Evolutionary conservation across 2,888 invertebrate species (phyloP).

Genomic region (Acronicta leporina): DNA sequence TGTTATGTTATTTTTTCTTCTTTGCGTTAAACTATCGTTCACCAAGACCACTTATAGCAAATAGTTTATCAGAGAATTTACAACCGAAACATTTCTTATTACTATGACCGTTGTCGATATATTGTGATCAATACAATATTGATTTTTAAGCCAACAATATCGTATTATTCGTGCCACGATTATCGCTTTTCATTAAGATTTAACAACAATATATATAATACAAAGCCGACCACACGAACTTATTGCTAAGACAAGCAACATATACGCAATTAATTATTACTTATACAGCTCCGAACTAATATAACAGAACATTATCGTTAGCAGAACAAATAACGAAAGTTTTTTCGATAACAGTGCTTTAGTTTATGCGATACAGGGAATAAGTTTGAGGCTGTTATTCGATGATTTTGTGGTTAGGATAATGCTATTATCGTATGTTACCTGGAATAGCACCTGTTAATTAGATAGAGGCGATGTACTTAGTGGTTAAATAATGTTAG

Average conservation of each 20-base stretch:
- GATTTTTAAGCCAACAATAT: no score
- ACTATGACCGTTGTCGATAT: no score
- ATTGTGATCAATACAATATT: no score
- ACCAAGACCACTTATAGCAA: no score
- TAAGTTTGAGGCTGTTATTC: conserved; percentile 37
- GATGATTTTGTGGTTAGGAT: conserved; percentile 23
- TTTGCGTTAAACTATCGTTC: no score
- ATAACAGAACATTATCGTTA: conserved; percentile 66
- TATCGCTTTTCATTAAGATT: neutral
- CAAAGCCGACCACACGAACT: conserved; percentile 10
- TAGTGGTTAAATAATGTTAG: no score
- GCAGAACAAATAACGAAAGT: conserved; percentile 76
- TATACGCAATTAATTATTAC: conserved; percentile 74
- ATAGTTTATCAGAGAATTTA: no score
- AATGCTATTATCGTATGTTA: conserved; percentile 12
- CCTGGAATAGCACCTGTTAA: conserved; percentile 7
- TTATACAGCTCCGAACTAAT: conserved; percentile 66
- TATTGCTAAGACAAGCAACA: conserved; percentile 59
- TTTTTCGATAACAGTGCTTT: conserved; percentile 53
- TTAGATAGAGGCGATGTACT: neutral
- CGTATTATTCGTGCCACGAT: no score
- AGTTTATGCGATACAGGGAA: conserved; percentile 33
- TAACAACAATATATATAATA: conserved; percentile 2
- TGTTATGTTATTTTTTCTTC: no score
- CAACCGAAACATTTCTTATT: no score